phyloP scores from a whole-genome alignment of 2,797 vertebrate species.

The Neosilurus hyrtlii region DNA sequence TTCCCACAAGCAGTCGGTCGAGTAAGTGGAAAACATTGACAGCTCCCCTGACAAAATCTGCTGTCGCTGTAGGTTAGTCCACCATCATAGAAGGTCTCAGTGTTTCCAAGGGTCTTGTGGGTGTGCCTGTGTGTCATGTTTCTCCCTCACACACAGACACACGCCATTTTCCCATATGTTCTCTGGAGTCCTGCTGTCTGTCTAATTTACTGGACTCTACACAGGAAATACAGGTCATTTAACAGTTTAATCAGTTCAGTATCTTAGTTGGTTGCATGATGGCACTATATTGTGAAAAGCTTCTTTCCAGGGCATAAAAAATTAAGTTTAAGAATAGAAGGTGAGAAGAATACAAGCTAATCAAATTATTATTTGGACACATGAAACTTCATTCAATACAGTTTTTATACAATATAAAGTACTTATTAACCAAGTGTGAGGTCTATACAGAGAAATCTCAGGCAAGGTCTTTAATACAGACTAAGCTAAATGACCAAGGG shows the following conservation, averaged over 20 bases:
- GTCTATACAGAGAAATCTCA: too few species aligned
- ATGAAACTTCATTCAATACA: too few species aligned
- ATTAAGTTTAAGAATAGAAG: too few species aligned
- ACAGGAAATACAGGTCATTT: constrained; percentile 20
- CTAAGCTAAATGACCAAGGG: too few species aligned
- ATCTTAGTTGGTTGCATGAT: not conserved
- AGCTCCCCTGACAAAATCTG: constrained; percentile 28
- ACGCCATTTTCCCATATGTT: constrained; percentile 31
- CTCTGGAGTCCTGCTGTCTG: constrained; percentile 40
- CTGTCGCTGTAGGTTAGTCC: constrained; percentile 41
- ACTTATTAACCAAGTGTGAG: too few species aligned
- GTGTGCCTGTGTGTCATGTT: constrained; percentile 32
- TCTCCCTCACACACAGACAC: too few species aligned
- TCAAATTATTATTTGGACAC: too few species aligned
- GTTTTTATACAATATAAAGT: too few species aligned
- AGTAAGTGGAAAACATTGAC: constrained; percentile 30
- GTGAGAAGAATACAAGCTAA: too few species aligned
- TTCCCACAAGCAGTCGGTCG: constrained; percentile 13
- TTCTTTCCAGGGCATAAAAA: not conserved
- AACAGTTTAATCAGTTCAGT: constrained; percentile 12
- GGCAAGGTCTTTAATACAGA: too few species aligned
- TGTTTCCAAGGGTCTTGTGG: not conserved
- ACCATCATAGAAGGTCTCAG: constrained; percentile 17
- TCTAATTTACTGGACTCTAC: constrained; percentile 32
- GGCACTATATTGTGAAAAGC: not conserved